phyloP scores from a whole-genome alignment of 1,140 invertebrate genomes.

The Anoplolepis gracilipes region DNA sequence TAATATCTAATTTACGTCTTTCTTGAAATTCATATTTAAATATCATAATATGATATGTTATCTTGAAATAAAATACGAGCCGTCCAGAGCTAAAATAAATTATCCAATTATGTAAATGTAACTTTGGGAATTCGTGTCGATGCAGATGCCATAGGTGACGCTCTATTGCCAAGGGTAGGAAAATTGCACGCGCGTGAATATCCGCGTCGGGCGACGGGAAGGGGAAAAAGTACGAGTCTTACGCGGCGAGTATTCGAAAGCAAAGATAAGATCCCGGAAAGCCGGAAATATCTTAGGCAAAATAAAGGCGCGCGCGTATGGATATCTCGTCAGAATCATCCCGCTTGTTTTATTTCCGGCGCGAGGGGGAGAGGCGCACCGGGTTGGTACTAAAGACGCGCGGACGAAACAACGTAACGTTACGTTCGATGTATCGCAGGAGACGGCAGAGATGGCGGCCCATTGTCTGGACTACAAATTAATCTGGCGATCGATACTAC shows the following conservation, averaged over 20 bases:
- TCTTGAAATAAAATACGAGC: constrained; percentile 23
- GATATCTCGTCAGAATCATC: constrained; percentile 32
- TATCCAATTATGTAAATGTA: constrained; percentile 45
- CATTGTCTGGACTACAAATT: constrained; percentile 86
- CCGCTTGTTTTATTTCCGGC: constrained; percentile 1
- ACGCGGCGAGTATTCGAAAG: constrained; percentile 4
- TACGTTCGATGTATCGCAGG: constrained; percentile 80
- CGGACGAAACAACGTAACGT: constrained; percentile 80
- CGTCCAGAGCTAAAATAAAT: constrained; percentile 26
- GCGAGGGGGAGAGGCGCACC: background rate
- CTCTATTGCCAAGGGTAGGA: background rate
- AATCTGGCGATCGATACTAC: constrained; percentile 84
- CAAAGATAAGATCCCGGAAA: constrained; percentile 26
- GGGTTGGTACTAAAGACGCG: constrained; percentile 48
- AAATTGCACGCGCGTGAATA: background rate
- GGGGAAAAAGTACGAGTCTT: constrained; percentile 7
- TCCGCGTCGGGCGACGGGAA: background rate
- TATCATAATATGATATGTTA: background rate
- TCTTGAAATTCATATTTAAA: background rate
- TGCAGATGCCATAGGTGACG: constrained; percentile 23
- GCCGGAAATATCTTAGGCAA: constrained; percentile 12
- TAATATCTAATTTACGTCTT: background rate
- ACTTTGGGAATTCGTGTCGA: constrained; percentile 23
- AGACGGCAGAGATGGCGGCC: constrained; percentile 82
- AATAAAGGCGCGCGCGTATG: constrained; percentile 30